Conservation (phyloP, 2,113 vertebrate species). For the Petromus typicus region DNA sequence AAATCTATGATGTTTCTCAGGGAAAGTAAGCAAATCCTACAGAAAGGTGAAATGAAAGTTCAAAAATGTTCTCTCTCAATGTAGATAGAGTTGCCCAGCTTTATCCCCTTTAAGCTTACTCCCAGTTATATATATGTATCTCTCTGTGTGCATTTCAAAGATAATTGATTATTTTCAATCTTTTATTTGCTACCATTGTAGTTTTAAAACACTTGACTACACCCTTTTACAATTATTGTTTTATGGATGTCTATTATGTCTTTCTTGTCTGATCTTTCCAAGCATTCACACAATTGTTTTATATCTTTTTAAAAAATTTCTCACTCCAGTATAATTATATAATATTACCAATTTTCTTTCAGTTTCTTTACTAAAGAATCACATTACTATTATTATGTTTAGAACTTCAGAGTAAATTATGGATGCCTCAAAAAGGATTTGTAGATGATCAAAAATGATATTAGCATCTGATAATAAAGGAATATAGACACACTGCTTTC, state of each 20-base stretch:
- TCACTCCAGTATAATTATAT: neutral
- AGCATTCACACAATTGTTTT: neutral
- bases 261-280: neutral
- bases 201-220: neutral
- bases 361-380: neutral
- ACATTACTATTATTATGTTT: neutral
- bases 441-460: neutral
- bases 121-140: neutral
- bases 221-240: neutral
- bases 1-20: neutral
- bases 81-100: neutral
- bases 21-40: conserved; percentile 8
- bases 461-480: neutral
- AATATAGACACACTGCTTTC: neutral
- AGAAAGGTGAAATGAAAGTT: conserved; percentile 30
- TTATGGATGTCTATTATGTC: neutral
- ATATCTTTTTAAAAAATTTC: too few relatives aligned
- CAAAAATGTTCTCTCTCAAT: neutral
- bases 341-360: neutral
- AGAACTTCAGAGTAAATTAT: neutral
- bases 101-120: neutral
- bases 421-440: neutral
- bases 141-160: neutral
- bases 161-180: neutral
- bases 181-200: neutral